phyloP scores from a whole-genome alignment of 1,140 invertebrate species.

The Cyrtorhinus lividipennis region DNA sequence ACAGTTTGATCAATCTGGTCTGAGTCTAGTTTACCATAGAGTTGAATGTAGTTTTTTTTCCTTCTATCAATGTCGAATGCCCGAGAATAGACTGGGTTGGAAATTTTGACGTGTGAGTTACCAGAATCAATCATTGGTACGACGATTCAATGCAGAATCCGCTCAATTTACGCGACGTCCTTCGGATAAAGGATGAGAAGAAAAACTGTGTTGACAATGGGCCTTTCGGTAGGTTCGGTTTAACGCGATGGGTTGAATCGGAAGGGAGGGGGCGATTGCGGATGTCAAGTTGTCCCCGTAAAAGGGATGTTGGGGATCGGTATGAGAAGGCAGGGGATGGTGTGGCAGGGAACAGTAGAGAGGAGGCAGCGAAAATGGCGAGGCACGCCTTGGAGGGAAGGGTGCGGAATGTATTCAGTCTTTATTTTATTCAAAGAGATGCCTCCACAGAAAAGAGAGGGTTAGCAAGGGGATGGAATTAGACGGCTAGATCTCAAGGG shows the following conservation, averaged over 20 bases:
- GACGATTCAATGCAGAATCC: too few species aligned
- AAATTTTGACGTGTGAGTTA: too few species aligned
- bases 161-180: background rate
- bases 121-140: too few species aligned
- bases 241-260: background rate
- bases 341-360: too few species aligned
- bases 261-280: background rate
- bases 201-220: background rate
- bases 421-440: background rate
- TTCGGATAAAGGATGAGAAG: background rate
- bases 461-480: background rate
- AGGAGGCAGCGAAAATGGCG: background rate
- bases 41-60: too few species aligned
- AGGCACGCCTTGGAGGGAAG: background rate
- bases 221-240: background rate
- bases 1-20: too few species aligned
- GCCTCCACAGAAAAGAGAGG: background rate
- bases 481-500: background rate
- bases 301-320: too few species aligned
- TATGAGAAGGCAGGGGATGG: too few species aligned
- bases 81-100: too few species aligned
- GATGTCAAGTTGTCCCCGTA: background rate
- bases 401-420: background rate
- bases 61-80: too few species aligned
- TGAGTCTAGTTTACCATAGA: too few species aligned